Conservation (phyloP, 2,888 invertebrate species). For the Cephus nigrinus region DNA sequence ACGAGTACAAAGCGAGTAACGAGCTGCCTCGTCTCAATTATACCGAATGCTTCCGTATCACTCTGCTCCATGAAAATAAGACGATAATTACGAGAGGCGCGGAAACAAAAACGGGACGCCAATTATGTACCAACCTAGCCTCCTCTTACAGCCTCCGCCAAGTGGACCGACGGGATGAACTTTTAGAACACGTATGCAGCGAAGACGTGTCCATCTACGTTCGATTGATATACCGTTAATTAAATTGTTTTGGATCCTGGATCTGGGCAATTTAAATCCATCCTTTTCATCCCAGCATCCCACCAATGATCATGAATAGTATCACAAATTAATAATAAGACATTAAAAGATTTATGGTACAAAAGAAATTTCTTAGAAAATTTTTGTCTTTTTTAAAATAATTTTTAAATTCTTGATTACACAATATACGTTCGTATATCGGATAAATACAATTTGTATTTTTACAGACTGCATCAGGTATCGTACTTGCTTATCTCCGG, state of each 20-base stretch:
- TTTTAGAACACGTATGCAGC: neutral
- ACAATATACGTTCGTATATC: neutral
- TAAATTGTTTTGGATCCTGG: neutral
- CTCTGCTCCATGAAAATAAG: neutral
- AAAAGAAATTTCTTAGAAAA: neutral
- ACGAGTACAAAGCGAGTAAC: neutral
- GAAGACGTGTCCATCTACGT: neutral
- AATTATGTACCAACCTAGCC: neutral
- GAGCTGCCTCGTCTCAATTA: neutral
- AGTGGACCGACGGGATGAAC: neutral
- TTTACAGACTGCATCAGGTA: neutral
- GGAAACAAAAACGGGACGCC: neutral
- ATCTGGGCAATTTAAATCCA: neutral
- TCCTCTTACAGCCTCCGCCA: neutral
- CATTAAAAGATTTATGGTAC: neutral
- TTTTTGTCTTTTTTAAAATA: too few relatives aligned
- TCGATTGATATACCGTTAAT: neutral
- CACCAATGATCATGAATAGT: neutral
- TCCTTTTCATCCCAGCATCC: neutral
- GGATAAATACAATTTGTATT: neutral
- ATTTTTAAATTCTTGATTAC: neutral
- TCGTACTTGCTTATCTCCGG: neutral
- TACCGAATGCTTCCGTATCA: neutral
- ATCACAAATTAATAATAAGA: neutral
- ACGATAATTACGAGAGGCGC: neutral